phyloP scores from a whole-genome alignment of 2,797 vertebrate species.

The Macrochelys suwanniensis region DNA sequence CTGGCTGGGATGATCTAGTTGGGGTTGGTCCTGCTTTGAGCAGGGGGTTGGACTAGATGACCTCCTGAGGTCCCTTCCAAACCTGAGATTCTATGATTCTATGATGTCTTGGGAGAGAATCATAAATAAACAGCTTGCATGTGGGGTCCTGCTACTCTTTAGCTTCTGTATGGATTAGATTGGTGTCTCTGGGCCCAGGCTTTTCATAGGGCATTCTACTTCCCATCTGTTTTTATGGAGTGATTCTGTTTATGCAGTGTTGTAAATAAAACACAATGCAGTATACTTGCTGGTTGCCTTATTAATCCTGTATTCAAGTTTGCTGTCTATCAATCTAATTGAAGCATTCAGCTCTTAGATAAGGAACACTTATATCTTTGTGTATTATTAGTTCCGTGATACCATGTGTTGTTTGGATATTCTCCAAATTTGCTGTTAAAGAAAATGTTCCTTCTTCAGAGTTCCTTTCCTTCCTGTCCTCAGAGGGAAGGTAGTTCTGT shows the following conservation, averaged over 20 bases:
- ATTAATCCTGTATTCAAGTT: background rate
- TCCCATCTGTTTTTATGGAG: background rate
- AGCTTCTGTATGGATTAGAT: background rate
- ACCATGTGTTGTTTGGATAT: background rate
- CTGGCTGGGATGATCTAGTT: no score
- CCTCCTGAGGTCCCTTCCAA: no score
- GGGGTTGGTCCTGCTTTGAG: no score
- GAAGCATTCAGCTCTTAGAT: background rate
- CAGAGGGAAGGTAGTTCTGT: background rate
- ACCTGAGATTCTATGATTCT: no score
- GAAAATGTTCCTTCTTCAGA: background rate
- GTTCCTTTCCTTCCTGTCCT: background rate
- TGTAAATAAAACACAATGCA: background rate
- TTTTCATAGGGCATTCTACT: background rate
- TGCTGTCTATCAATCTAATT: background rate
- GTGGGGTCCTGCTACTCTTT: background rate
- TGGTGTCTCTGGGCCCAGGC: background rate
- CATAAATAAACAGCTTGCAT: background rate
- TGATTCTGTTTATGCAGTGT: background rate
- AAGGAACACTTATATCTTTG: background rate
- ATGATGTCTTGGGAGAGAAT: background rate
- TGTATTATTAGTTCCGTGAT: background rate
- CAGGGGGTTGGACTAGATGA: no score
- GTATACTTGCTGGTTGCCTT: conserved; percentile 28
- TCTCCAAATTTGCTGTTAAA: background rate